phyloP scores from a whole-genome alignment of 2,113 vertebrate species.

The Hiodon tergisus region DNA sequence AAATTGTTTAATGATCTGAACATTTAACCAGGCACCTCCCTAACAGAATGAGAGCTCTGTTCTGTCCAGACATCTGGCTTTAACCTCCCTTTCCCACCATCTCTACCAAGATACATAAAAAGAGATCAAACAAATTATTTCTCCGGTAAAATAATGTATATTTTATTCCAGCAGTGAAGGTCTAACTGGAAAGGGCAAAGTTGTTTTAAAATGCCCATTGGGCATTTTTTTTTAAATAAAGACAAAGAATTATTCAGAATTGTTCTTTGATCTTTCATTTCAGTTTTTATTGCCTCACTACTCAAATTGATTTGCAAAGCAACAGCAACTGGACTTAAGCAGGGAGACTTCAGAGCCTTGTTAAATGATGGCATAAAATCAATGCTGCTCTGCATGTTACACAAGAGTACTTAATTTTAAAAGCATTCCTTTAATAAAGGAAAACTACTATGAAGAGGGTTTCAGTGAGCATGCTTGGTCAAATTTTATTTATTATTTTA shows the following conservation, averaged over 20 bases:
- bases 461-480: slow-evolving; percentile 36
- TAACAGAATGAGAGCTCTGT: slow-evolving; percentile 1
- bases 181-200: slow-evolving; percentile 32
- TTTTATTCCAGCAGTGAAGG: slow-evolving; percentile 25
- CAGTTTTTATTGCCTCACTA: slow-evolving; percentile 9
- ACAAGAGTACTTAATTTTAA: slow-evolving; percentile 26
- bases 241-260: slow-evolving; percentile 33
- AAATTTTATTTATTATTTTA: slow-evolving; percentile 14
- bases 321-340: slow-evolving; percentile 12
- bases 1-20: slow-evolving; percentile 26
- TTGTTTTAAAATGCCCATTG: slow-evolving; percentile 22
- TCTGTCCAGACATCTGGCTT: not conserved
- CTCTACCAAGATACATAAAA: slow-evolving; percentile 29
- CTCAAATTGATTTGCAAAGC: slow-evolving; percentile 24
- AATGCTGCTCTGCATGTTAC: slow-evolving; percentile 30
- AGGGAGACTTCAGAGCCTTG: slow-evolving; percentile 26
- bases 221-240: not conserved
- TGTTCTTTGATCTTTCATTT: slow-evolving; percentile 29
- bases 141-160: slow-evolving; percentile 28
- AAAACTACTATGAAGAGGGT: slow-evolving; percentile 30
- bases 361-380: slow-evolving; percentile 35
- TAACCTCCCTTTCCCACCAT: slow-evolving; percentile 14
- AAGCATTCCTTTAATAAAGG: slow-evolving; percentile 22
- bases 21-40: slow-evolving; percentile 10
- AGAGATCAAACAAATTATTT: slow-evolving; percentile 25